Conservation (phyloP, 2,797 vertebrate genomes). For the Pterois miles region DNA sequence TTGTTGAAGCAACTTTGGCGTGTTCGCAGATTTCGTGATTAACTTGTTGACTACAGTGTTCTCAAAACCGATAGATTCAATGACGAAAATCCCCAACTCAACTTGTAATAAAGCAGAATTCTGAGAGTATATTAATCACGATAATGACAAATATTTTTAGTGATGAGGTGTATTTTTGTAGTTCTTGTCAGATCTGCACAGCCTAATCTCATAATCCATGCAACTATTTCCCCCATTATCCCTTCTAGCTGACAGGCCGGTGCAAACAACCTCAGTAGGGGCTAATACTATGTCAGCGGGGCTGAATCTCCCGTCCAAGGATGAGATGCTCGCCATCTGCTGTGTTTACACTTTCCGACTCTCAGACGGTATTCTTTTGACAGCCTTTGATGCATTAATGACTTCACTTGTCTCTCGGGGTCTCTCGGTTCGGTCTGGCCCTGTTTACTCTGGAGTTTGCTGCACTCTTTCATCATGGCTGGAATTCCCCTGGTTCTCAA, state of each 20-base stretch:
- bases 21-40: background rate
- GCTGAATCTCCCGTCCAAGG: conserved; percentile 51
- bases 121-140: background rate
- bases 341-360: conserved; percentile 67
- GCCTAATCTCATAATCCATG: conserved; percentile 66
- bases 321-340: conserved; percentile 67
- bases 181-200: conserved; percentile 32
- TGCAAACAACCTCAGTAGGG: conserved; percentile 67
- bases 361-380: conserved; percentile 59
- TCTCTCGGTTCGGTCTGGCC: conserved; percentile 48
- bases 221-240: conserved; percentile 62
- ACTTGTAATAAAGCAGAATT: background rate
- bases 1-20: background rate
- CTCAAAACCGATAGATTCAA: background rate
- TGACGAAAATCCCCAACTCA: background rate
- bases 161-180: conserved; percentile 37
- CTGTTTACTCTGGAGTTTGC: conserved; percentile 67
- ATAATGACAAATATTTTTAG: conserved; percentile 4
- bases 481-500: conserved; percentile 65
- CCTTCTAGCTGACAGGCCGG: conserved; percentile 60
- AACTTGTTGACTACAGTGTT: background rate
- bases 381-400: conserved; percentile 75
- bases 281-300: conserved; percentile 60
- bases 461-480: conserved; percentile 69
- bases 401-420: conserved; percentile 58